Conservation (phyloP, 2,797 vertebrate species). For the Hypotaenidia philippensis region DNA sequence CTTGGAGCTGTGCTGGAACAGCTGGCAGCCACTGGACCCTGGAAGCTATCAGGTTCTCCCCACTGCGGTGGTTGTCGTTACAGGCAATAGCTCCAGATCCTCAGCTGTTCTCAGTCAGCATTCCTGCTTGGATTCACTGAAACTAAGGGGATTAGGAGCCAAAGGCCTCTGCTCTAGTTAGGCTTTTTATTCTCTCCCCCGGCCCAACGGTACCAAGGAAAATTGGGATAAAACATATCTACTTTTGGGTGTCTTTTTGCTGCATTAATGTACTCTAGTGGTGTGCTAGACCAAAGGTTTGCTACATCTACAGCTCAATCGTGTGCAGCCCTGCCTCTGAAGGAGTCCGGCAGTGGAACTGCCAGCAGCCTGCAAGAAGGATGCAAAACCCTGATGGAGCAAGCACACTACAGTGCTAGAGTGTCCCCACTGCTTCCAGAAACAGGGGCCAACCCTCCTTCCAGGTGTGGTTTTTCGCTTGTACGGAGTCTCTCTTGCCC, state of each 20-base stretch:
- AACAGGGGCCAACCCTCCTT: neutral
- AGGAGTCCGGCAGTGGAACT: fast-evolving
- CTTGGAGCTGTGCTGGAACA: neutral
- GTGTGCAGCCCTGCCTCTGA: neutral
- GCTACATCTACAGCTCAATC: neutral
- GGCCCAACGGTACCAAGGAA: neutral
- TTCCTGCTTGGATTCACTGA: neutral
- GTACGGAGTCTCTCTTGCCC: neutral
- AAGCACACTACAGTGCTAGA: neutral
- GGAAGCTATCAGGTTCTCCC: neutral
- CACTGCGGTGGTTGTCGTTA: neutral
- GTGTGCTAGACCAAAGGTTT: neutral
- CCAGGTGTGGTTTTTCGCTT: neutral
- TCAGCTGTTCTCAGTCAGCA: neutral
- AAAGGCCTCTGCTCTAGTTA: neutral
- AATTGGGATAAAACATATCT: neutral
- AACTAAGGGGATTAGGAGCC: neutral
- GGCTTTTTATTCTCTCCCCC: neutral
- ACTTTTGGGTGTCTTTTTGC: neutral
- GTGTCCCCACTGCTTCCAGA: neutral
- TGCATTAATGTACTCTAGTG: neutral
- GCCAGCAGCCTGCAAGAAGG: fast-evolving
- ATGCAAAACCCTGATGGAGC: fast-evolving
- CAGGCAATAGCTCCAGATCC: neutral
- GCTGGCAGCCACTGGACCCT: neutral